Evolutionary conservation across 1,140 invertebrate species (phyloP).

Genomic region (Habropoda laboriosa): DNA sequence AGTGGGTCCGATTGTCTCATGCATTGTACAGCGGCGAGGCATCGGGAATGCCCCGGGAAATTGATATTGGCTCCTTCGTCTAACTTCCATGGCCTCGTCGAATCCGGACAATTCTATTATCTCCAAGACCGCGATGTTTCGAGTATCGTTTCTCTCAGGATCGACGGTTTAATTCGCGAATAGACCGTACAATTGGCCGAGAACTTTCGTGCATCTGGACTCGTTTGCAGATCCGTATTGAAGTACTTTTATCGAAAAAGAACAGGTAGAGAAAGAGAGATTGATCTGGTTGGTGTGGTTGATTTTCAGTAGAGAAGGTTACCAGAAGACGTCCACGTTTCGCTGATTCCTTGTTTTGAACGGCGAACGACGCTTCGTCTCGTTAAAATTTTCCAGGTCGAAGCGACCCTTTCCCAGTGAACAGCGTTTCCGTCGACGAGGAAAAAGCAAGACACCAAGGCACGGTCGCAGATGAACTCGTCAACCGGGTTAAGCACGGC

Average conservation of each 20-base stretch:
- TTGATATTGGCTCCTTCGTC: constrained; percentile 71
- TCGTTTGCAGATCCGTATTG: not conserved
- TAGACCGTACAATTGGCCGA: not conserved
- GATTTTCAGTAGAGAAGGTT: not conserved
- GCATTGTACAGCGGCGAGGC: constrained; percentile 64
- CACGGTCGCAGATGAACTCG: constrained; percentile 29
- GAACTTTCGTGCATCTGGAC: not conserved
- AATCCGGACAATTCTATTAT: constrained; percentile 68
- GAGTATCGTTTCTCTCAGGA: constrained; percentile 39
- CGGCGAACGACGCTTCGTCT: constrained; percentile 17
- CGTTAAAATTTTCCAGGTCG: constrained; percentile 39
- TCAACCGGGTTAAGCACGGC: constrained; percentile 43
- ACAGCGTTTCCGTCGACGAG: constrained; percentile 18
- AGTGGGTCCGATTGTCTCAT: constrained; percentile 64
- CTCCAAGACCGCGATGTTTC: constrained; percentile 57
- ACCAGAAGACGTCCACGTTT: not conserved
- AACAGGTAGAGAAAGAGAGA: not conserved
- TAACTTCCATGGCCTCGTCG: constrained; percentile 54
- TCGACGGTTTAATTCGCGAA: constrained; percentile 30
- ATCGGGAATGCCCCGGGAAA: constrained; percentile 63
- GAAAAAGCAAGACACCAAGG: not conserved
- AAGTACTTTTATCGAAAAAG: not conserved
- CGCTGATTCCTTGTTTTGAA: constrained; percentile 13
- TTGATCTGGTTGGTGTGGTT: not conserved
- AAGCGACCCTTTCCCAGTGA: constrained; percentile 5